Base-by-base conservation (phyloP, 2,113 vertebrate species). In the Sinocyclocheilus anshuiensis region DNA sequence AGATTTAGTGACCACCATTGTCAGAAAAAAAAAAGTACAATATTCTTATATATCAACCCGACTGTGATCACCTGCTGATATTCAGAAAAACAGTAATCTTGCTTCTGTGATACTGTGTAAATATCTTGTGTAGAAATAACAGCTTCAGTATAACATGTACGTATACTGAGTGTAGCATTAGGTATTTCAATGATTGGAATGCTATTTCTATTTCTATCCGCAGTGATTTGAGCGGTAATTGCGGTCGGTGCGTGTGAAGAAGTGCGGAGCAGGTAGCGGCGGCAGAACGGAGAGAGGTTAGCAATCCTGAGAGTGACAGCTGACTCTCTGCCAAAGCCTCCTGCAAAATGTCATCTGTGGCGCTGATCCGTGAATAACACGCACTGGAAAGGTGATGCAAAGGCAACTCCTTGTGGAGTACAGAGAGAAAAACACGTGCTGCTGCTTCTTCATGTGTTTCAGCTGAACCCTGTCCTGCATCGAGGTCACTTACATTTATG, bases 181-280 rank as follows among this genome's bases (percentile, higher is more conserved):
- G 18, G 4, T 61, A 59, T 59, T 59, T 22, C 10, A 79, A 0
- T 13, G 53, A 4, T 15, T 3, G 29, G 4, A 36, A 6, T 15
- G 1, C 18, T 26, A 29, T 81, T 26, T 67, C 15, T 7, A 12
- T 48, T 26, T 24, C 89, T 91, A 22, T 93, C 91, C 90, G 86
- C 91, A 81, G 93, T 89, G 92, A 94, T 92, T 92, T 90, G 89
- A 80, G 87, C 33, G 84, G 91, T 93, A 92, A 93, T 93, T 93
- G 91, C 89, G 89, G 91, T 92, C 81, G 57, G 89, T 90, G 88
- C 75, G 81, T 74, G 89, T 87, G 89, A 88, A 91, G 89, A 86
- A 86, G 87, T 87, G 89, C 78, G 81, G 80, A 86, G 87, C 90
- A 90, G 89, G 90, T 90, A 91, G 36, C 74, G 76, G 81, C 10